Percentiles rank a stretch among this genome's conserved stretches.
These are phyloP conservation scores for Tringa solitaria DNA, from an alignment of 2,113 vertebrate genomes.

Conservation along the genomic window DNA sequence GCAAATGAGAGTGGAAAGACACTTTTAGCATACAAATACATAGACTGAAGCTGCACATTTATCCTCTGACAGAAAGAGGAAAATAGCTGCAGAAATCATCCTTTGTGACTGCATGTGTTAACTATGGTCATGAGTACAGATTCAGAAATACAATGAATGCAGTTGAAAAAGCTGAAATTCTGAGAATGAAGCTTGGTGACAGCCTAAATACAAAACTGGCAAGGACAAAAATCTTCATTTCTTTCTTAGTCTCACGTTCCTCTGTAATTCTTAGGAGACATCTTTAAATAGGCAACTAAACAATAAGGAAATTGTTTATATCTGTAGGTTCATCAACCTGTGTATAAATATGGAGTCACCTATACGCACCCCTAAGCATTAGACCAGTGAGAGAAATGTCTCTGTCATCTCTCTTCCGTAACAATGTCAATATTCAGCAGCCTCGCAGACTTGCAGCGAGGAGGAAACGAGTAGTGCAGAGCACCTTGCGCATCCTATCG, in stretches of 20 bases:
- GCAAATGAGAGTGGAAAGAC: not conserved
- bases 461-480: not conserved
- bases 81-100: not conserved
- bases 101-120: not conserved
- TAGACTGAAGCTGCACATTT: not conserved
- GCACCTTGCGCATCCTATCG: not conserved
- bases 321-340: not conserved
- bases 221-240: not conserved
- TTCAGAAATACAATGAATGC: not conserved
- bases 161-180: not conserved
- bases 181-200: not conserved
- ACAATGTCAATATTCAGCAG: not conserved
- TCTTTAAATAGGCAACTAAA: not conserved
- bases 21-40: not conserved
- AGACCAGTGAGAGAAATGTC: not conserved
- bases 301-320: not conserved
- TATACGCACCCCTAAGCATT: not conserved
- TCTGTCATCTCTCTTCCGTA: not conserved
- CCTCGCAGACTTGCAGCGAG: not conserved
- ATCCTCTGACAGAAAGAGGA: not conserved
- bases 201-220: not conserved
- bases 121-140: not conserved
- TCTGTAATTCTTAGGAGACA: not conserved
- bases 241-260: not conserved
- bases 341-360: not conserved